Evolutionary conservation across 23 tunicate species (phyloP).

Genomic region (Botrylloides violaceus): DNA sequence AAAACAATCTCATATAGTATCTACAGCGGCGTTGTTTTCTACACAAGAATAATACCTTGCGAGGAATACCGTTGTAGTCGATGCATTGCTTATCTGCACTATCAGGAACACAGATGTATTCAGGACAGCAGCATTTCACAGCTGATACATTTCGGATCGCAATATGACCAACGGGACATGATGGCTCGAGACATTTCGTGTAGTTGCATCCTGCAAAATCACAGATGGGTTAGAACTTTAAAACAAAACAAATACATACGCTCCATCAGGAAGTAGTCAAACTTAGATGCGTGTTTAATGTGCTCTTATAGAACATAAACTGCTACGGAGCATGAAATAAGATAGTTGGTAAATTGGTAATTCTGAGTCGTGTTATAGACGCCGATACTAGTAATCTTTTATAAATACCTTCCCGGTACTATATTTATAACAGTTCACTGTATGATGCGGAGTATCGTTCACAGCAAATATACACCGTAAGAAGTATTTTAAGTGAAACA

Average conservation of each 20-base stretch:
- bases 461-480: too few species aligned
- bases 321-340: background rate
- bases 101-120: constrained; percentile 46
- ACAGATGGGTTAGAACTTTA: too few species aligned
- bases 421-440: too few species aligned
- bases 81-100: background rate
- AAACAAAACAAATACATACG: too few species aligned
- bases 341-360: background rate
- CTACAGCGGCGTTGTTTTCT: background rate
- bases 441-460: too few species aligned
- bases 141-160: constrained; percentile 39
- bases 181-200: constrained; percentile 39
- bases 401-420: too few species aligned
- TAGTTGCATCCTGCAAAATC: constrained; percentile 47
- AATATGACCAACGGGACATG: constrained; percentile 26
- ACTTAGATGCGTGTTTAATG: too few species aligned
- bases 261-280: too few species aligned
- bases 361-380: background rate
- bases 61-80: constrained; percentile 14
- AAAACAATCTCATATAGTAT: background rate
- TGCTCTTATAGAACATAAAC: background rate
- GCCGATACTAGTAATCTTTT: background rate
- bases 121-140: constrained; percentile 55
- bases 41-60: constrained; percentile 9
- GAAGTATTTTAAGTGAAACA: constrained; percentile 9